phyloP scores from a whole-genome alignment of 2,113 vertebrate genomes.

The Acrocephalus arundinaceus region DNA sequence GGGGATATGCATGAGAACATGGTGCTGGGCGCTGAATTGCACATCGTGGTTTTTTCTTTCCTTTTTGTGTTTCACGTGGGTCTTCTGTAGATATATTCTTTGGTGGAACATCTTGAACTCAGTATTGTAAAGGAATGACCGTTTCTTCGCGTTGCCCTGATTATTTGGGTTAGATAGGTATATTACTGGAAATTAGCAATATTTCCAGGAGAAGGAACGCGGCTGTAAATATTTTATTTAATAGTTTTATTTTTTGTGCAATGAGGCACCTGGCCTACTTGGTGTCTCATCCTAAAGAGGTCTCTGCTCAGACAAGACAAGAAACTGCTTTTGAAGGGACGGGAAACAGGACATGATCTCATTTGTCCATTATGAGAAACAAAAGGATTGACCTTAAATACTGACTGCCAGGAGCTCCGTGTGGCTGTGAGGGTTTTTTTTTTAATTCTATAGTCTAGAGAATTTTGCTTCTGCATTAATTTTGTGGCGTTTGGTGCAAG shows the following conservation, averaged over 20 bases:
- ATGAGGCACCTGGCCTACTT: not conserved
- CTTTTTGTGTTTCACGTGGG: not conserved
- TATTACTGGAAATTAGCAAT: accelerated
- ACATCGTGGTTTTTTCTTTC: accelerated
- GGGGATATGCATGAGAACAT: accelerated
- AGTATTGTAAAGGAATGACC: not conserved
- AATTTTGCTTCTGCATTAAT: not conserved
- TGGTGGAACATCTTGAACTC: not conserved
- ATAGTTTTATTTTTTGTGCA: not conserved
- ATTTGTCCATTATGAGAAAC: conserved; percentile 14
- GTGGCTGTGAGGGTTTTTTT: not conserved
- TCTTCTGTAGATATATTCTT: not conserved
- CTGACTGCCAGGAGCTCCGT: not conserved
- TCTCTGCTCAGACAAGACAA: not conserved
- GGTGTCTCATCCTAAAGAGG: not conserved
- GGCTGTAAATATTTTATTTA: not conserved
- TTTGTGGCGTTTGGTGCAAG: not conserved
- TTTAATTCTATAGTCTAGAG: not conserved
- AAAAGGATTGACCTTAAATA: not conserved
- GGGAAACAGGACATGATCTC: conserved; percentile 48
- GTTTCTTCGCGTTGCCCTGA: accelerated
- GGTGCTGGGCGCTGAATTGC: not conserved
- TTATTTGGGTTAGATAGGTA: not conserved
- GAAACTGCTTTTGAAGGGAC: not conserved
- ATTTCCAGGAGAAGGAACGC: not conserved